Percentiles rank a stretch among this genome's conserved stretches.
phyloP scores from a whole-genome alignment of 2,113 vertebrate genomes.

The Phoxinus phoxinus region DNA sequence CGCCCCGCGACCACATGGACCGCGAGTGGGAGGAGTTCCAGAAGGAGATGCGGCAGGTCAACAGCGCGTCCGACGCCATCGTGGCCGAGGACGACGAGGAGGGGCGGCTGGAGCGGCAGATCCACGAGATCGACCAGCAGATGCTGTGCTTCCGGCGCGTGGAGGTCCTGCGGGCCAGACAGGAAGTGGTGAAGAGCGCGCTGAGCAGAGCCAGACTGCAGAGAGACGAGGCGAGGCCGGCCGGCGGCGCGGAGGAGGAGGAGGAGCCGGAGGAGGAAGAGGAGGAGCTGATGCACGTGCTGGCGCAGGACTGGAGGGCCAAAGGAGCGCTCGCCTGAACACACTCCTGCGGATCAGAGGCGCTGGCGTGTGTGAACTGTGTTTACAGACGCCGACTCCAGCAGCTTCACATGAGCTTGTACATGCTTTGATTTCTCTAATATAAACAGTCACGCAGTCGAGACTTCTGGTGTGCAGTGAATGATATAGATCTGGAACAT shows the following conservation, averaged over 20 bases:
- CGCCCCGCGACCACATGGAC: constrained; percentile 96
- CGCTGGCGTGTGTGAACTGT: too few species aligned
- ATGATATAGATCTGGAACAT: too few species aligned
- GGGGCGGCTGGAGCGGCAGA: constrained; percentile 91
- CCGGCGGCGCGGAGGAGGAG: constrained; percentile 64
- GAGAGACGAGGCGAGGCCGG: constrained; percentile 53
- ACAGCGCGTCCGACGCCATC: constrained; percentile 94
- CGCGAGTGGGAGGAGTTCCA: constrained; percentile 99
- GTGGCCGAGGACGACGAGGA: constrained; percentile 97
- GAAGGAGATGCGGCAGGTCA: constrained; percentile 94
- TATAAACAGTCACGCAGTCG: too few species aligned
- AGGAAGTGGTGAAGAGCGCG: constrained; percentile 83
- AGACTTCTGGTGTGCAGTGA: too few species aligned
- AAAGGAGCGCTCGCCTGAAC: constrained; percentile 88
- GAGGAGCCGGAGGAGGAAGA: constrained; percentile 87
- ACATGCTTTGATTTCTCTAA: too few species aligned
- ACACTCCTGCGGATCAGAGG: background rate
- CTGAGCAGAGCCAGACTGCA: constrained; percentile 65
- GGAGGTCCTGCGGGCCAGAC: constrained; percentile 85
- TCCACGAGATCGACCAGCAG: constrained; percentile 96
- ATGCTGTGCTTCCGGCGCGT: constrained; percentile 93
- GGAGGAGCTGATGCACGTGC: constrained; percentile 86
- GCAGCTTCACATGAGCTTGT: background rate
- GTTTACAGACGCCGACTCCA: too few species aligned
- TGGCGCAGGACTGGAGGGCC: constrained; percentile 92